Evolutionary conservation across 2,888 invertebrate species (phyloP).

Genomic region (Palloptera scutellata): DNA sequence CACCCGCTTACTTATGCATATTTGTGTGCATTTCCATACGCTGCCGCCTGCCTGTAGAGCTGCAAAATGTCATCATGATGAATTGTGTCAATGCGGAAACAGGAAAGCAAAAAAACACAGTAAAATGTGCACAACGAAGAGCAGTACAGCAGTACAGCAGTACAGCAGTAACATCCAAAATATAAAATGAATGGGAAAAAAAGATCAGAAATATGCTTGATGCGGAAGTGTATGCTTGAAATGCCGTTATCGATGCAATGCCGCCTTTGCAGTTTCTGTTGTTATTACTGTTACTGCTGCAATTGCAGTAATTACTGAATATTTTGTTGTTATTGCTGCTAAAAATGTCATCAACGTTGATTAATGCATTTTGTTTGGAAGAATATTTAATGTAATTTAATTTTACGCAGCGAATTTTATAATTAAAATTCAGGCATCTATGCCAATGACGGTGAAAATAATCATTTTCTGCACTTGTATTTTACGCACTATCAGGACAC

Average conservation of each 20-base stretch:
- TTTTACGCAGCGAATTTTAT: not conserved
- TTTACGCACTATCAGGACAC: no score
- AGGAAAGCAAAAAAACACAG: slow-evolving; percentile 32
- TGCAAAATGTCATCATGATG: slow-evolving; percentile 7
- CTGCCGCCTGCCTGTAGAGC: not conserved
- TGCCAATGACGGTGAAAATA: no score
- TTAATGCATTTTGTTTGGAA: slow-evolving; percentile 6
- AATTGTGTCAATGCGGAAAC: slow-evolving; percentile 34
- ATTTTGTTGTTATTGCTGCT: slow-evolving; percentile 5
- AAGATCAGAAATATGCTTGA: not conserved
- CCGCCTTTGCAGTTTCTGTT: not conserved
- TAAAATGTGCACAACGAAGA: not conserved
- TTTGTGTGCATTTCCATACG: not conserved
- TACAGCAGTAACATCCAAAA: no score
- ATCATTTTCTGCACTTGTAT: no score
- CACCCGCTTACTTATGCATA: not conserved
- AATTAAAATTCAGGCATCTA: no score
- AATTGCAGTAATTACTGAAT: not conserved
- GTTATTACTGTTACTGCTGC: slow-evolving; percentile 7
- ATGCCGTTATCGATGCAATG: not conserved
- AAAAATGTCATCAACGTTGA: slow-evolving; percentile 11
- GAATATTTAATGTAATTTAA: slow-evolving; percentile 1
- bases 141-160: not conserved
- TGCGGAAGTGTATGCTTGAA: not conserved
- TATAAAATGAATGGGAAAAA: not conserved